phyloP scores from a whole-genome alignment of 2,797 vertebrate genomes.

The Eulemur coronatus region DNA sequence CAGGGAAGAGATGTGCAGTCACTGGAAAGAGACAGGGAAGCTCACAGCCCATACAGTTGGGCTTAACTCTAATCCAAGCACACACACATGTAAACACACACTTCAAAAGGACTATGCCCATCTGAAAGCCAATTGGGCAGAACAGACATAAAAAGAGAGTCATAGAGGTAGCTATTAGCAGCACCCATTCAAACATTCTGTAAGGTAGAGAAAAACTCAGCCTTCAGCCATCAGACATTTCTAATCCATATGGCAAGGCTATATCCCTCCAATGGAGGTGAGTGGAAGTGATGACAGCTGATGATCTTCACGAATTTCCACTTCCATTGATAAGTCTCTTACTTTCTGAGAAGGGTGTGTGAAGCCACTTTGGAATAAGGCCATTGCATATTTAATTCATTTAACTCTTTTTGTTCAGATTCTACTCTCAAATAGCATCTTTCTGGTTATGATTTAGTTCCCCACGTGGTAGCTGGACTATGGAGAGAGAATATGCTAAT shows the following conservation, averaged over 20 bases:
- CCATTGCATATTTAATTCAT: constrained; percentile 16
- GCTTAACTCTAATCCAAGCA: background rate
- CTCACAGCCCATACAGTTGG: background rate
- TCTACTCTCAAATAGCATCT: background rate
- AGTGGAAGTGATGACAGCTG: background rate
- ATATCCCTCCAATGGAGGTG: background rate
- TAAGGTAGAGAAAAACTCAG: background rate
- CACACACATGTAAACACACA: background rate
- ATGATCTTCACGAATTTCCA: background rate
- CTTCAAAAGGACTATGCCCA: background rate
- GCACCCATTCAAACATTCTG: background rate
- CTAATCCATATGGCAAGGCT: background rate
- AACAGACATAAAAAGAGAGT: background rate
- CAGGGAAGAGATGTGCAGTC: background rate
- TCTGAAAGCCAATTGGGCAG: background rate
- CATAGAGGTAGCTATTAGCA: background rate
- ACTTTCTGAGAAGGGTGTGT: background rate
- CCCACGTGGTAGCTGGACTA: background rate
- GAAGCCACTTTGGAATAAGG: background rate
- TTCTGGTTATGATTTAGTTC: constrained; percentile 7
- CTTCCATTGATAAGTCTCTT: background rate
- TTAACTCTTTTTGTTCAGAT: constrained; percentile 4
- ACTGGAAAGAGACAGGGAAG: background rate
- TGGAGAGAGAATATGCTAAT: background rate
- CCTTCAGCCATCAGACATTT: background rate